phyloP scores from a whole-genome alignment of 2,888 invertebrate genomes.

The Notodonta dromedarius region DNA sequence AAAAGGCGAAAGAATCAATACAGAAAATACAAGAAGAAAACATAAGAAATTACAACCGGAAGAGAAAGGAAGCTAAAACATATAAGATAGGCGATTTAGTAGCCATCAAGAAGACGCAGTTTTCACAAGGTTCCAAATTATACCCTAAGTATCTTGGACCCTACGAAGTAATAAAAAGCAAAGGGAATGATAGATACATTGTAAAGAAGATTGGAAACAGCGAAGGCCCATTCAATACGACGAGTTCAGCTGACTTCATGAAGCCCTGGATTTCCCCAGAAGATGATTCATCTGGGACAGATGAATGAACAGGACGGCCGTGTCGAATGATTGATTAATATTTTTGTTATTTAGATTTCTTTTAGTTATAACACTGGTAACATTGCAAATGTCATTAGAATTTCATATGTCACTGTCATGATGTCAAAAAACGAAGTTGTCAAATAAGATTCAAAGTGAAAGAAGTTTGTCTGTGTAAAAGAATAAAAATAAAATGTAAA shows the following conservation, averaged over 20 bases:
- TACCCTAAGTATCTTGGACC: slow-evolving; percentile 33
- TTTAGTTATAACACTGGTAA: too few species aligned
- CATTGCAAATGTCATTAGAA: too few species aligned
- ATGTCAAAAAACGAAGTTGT: too few species aligned
- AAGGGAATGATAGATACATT: slow-evolving; percentile 26
- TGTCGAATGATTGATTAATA: slow-evolving; percentile 5
- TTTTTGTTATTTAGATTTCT: too few species aligned
- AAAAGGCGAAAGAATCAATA: slow-evolving; percentile 14
- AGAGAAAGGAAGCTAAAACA: slow-evolving; percentile 19
- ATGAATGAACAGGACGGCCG: slow-evolving; percentile 26
- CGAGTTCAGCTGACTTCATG: slow-evolving; percentile 5
- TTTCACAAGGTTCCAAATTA: slow-evolving; percentile 24
- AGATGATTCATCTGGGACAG: slow-evolving; percentile 22
- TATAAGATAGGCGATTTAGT: slow-evolving; percentile 34
- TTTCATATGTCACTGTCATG: too few species aligned
- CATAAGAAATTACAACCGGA: slow-evolving; percentile 25
- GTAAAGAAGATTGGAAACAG: slow-evolving; percentile 17
- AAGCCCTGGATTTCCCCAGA: slow-evolving; percentile 6
- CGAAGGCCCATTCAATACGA: slow-evolving; percentile 17
- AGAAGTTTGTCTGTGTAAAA: too few species aligned
- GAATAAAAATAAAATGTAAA: too few species aligned
- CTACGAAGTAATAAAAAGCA: slow-evolving; percentile 20
- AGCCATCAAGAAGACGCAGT: slow-evolving; percentile 39
- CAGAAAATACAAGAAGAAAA: slow-evolving; percentile 21
- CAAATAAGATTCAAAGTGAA: too few species aligned